Evolutionary conservation across 1,140 invertebrate species (phyloP).

Genomic region (Bombyx mori): ASM3026992v2 NC_085128.1:3936501-3937000

Average conservation of each 20-base stretch:
- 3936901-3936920: neutral
- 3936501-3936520: too few relatives aligned
- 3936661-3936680: constrained; percentile 88
- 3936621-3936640: constrained; percentile 61
- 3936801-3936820: too few relatives aligned
- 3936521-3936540: too few relatives aligned
- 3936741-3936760: constrained; percentile 87
- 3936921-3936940: too few relatives aligned
- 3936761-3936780: constrained; percentile 90
- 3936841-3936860: neutral
- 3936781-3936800: constrained; percentile 81
- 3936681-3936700: constrained; percentile 87
- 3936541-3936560: too few relatives aligned
- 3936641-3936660: constrained; percentile 64
- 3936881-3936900: neutral
- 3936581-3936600: too few relatives aligned
- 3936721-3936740: constrained; percentile 85
- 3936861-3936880: neutral
- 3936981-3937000: too few relatives aligned
- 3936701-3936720: constrained; percentile 89
- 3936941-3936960: too few relatives aligned
- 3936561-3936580: too few relatives aligned
- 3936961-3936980: too few relatives aligned
- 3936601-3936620: too few relatives aligned
- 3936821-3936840: too few relatives aligned